Conservation (phyloP, 2,888 invertebrate species). For the Hartigia nigra region DNA sequence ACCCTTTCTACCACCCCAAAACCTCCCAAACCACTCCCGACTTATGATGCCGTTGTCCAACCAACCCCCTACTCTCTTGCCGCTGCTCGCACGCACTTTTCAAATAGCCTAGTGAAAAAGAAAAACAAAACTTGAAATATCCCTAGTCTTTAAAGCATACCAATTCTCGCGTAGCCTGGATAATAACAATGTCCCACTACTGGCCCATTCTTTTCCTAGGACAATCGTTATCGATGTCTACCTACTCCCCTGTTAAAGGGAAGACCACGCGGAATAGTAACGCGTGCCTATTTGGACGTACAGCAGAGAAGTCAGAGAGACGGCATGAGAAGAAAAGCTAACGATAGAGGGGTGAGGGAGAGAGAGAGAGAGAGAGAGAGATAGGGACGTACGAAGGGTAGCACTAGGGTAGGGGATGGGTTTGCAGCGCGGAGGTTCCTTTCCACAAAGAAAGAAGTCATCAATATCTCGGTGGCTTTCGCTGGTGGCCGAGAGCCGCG, state of each 20-base stretch:
- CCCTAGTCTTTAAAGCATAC: neutral
- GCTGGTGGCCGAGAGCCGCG: constrained; percentile 52
- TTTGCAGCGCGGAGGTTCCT: constrained; percentile 7
- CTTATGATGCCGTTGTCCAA: constrained; percentile 63
- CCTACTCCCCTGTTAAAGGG: neutral
- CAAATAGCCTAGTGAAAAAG: constrained; percentile 40
- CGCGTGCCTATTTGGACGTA: neutral
- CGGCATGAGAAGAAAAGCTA: constrained; percentile 15
- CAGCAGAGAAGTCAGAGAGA: constrained; percentile 2
- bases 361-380: neutral
- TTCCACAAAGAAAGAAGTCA: constrained; percentile 54
- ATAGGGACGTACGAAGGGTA: constrained; percentile 11
- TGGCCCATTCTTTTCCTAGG: neutral
- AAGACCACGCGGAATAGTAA: neutral
- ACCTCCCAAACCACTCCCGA: constrained; percentile 58
- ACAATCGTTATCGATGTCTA: neutral
- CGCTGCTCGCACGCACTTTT: constrained; percentile 44
- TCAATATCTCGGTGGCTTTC: constrained; percentile 62
- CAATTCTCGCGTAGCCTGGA: neutral
- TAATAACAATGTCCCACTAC: neutral
- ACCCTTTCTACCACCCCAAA: constrained; percentile 46
- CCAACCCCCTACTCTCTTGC: constrained; percentile 53
- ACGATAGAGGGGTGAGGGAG: constrained; percentile 12
- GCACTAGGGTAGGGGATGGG: neutral
- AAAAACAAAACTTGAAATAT: constrained; percentile 28